phyloP scores from a whole-genome alignment of 1,140 invertebrate genomes.

The Drosophila bocqueti region DNA sequence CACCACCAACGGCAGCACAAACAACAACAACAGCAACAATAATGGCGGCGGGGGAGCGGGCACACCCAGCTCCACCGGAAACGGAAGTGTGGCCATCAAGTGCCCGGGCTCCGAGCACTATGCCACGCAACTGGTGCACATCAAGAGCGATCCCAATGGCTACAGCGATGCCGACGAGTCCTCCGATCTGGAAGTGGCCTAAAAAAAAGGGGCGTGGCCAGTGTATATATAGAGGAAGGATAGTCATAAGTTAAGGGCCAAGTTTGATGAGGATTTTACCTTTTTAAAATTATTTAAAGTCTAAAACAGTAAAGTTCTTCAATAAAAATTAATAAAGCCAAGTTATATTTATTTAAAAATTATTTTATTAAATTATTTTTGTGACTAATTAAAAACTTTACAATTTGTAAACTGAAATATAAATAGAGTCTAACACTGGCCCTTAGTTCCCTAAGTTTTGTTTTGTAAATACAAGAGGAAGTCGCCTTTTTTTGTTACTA shows the following conservation, averaged over 20 bases:
- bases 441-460: conserved; percentile 47
- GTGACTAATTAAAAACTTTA: conserved; percentile 18
- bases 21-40: conserved; percentile 39
- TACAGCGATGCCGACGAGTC: conserved; percentile 86
- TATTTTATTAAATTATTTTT: background rate
- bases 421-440: conserved; percentile 18
- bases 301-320: background rate
- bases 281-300: background rate
- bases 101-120: conserved; percentile 68
- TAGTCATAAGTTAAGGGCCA: conserved; percentile 16
- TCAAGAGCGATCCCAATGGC: conserved; percentile 80
- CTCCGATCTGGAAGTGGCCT: conserved; percentile 87
- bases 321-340: background rate
- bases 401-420: background rate
- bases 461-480: conserved; percentile 67
- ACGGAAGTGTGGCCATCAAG: conserved; percentile 9
- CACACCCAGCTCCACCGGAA: conserved; percentile 63
- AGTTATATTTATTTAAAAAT: background rate
- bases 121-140: conserved; percentile 73
- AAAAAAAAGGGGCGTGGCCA: conserved; percentile 17
- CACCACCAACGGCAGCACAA: conserved; percentile 66
- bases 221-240: conserved; percentile 27
- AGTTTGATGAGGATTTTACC: background rate
- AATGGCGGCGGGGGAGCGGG: conserved; percentile 81
- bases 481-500: conserved; percentile 56